Percentiles rank a stretch among this genome's conserved stretches.
phyloP scores from a whole-genome alignment of 2,888 invertebrate species.

The Lordiphosa andalusiaca region DNA sequence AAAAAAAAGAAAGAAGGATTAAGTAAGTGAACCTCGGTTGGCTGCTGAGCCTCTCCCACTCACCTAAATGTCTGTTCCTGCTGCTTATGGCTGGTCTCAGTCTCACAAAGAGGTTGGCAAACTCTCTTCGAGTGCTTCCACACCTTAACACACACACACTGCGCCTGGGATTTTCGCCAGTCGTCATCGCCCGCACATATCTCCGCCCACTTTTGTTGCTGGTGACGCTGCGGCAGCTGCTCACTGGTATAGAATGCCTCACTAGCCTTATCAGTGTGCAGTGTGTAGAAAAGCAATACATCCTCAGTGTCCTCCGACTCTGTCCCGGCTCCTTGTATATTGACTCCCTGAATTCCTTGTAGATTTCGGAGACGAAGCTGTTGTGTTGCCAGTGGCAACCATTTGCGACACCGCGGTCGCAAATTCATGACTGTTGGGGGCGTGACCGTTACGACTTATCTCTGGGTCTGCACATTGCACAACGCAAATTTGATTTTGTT shows the following conservation, averaged over 20 bases:
- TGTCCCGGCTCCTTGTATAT: constrained; percentile 77
- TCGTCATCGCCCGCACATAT: constrained; percentile 84
- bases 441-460: constrained; percentile 33
- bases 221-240: constrained; percentile 84
- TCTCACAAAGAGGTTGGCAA: constrained; percentile 32
- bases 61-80: background rate
- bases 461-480: constrained; percentile 34
- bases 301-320: constrained; percentile 35
- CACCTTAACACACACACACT: constrained; percentile 78
- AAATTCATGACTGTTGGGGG: constrained; percentile 54
- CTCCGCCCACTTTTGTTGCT: constrained; percentile 89
- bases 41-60: no score
- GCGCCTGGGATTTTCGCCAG: constrained; percentile 81
- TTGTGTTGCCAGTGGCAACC: constrained; percentile 88
- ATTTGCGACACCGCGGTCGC: constrained; percentile 72
- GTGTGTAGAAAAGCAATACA: constrained; percentile 86
- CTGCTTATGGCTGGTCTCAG: constrained; percentile 27
- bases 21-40: background rate
- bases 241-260: constrained; percentile 93
- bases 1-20: background rate
- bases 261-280: constrained; percentile 90
- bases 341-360: constrained; percentile 87
- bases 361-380: constrained; percentile 91
- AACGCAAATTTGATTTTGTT: constrained; percentile 22
- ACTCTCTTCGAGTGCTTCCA: constrained; percentile 66